A percentile compares a stretch with the other conserved stretches of the same genome.
phyloP scores from a whole-genome alignment of 2,888 invertebrate genomes.

The Melanargia galathea region DNA sequence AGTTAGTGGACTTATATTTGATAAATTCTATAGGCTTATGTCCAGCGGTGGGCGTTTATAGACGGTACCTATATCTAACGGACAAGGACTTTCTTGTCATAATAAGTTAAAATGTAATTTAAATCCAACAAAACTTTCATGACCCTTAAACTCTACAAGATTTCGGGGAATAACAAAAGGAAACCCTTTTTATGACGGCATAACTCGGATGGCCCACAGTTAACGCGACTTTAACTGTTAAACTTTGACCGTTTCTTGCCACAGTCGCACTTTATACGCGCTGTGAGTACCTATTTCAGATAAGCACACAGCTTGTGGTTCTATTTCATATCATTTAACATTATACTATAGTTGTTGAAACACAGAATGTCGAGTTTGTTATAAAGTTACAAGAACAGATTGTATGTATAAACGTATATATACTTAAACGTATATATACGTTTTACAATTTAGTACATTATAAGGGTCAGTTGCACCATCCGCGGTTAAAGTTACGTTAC shows the following conservation, averaged over 20 bases:
- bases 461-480: too few relatives aligned
- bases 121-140: conserved; percentile 7
- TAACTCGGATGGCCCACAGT: conserved; percentile 27
- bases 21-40: too few relatives aligned
- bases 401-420: background rate
- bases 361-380: background rate
- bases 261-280: conserved; percentile 21
- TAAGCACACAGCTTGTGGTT: conserved; percentile 25
- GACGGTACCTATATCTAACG: too few relatives aligned
- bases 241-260: conserved; percentile 27
- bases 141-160: conserved; percentile 17
- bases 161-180: conserved; percentile 29
- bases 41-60: too few relatives aligned
- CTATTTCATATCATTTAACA: conserved; percentile 14
- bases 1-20: too few relatives aligned
- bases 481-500: too few relatives aligned
- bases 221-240: conserved; percentile 30
- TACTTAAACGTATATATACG: too few relatives aligned
- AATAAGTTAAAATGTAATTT: conserved; percentile 3
- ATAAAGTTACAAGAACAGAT: background rate
- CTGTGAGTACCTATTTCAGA: conserved; percentile 24
- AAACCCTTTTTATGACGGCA: conserved; percentile 30
- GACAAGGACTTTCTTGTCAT: background rate
- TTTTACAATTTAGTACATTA: too few relatives aligned
- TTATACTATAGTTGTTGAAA: conserved; percentile 16